Evolutionary conservation across 2,113 vertebrate genomes (phyloP).

Genomic region (Brachionichthys hirsutus): DNA sequence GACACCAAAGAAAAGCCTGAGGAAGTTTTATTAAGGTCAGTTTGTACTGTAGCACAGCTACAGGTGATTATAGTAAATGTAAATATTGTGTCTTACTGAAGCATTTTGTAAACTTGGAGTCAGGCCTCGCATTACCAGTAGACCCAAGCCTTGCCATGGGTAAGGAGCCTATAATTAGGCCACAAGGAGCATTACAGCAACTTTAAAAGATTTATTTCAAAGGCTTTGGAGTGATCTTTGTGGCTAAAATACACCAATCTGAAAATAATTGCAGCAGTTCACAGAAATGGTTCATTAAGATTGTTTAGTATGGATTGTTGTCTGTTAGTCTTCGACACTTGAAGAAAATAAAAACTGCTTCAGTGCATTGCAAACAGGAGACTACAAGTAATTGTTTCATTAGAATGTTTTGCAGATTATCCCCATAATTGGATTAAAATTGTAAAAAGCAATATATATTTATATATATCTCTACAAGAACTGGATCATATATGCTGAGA

Average conservation of each 20-base stretch:
- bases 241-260: background rate
- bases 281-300: too few species aligned
- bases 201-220: background rate
- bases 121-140: constrained; percentile 12
- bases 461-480: too few species aligned
- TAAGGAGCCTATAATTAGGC: background rate
- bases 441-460: too few species aligned
- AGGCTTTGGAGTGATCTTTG: background rate
- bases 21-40: background rate
- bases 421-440: too few species aligned
- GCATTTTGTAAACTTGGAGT: constrained; percentile 15
- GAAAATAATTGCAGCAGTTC: too few species aligned
- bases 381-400: too few species aligned
- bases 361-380: too few species aligned
- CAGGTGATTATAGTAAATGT: background rate
- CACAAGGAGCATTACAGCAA: background rate
- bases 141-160: background rate
- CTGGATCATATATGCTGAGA: too few species aligned
- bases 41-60: background rate
- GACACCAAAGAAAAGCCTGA: background rate
- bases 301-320: too few species aligned
- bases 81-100: constrained; percentile 14
- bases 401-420: too few species aligned
- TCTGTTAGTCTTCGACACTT: too few species aligned
- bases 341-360: too few species aligned